Evolutionary conservation across 2,888 invertebrate species (phyloP).

Genomic region (Slavum lentiscoides): DNA sequence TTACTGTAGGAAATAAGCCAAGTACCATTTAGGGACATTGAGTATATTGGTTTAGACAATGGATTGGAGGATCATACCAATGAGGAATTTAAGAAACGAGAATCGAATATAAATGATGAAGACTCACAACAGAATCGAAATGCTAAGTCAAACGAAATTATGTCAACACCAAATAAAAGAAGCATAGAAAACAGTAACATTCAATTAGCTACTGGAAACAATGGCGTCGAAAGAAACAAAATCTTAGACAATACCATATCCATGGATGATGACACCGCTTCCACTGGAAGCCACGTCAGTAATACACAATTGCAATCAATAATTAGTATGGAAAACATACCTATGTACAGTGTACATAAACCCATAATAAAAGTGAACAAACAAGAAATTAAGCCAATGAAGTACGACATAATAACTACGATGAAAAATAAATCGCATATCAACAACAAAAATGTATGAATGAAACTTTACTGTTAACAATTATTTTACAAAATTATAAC

Average conservation of each 20-base stretch:
- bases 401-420: conserved; percentile 41
- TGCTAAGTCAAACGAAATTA: not conserved
- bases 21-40: not conserved
- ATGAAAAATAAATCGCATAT: conserved; percentile 29
- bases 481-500: not conserved
- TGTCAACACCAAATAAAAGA: not conserved
- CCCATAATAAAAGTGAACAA: conserved; percentile 6
- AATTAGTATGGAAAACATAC: not conserved
- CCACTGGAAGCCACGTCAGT: not conserved
- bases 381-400: not conserved
- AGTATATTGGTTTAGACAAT: not conserved
- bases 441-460: conserved; percentile 21
- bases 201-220: not conserved
- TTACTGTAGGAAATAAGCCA: conserved; percentile 26
- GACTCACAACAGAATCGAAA: not conserved
- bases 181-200: not conserved
- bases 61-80: not conserved
- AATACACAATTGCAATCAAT: not conserved
- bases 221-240: not conserved
- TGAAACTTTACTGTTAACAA: not conserved
- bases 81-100: conserved; percentile 4
- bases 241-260: not conserved
- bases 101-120: not conserved
- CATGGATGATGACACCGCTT: not conserved
- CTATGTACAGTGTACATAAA: conserved; percentile 5